These are phyloP conservation scores for Cheirogaleus major DNA, from an alignment of 2,797 vertebrate genomes.

Conservation along the genomic window DNA sequence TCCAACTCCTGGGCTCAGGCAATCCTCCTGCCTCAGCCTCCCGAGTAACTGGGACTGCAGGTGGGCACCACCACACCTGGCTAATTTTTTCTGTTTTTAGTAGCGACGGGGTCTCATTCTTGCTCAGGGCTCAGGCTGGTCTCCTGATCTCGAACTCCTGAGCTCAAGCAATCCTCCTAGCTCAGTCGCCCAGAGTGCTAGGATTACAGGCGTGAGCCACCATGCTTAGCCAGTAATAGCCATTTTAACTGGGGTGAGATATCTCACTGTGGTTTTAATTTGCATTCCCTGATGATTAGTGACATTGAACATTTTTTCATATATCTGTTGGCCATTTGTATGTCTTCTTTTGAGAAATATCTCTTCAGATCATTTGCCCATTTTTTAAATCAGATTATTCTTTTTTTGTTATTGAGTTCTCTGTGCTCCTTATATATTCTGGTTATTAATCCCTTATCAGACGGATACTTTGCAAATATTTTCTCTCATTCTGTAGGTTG, in stretches of 20 bases:
- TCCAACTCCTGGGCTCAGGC: too few relatives aligned
- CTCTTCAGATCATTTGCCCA: background rate
- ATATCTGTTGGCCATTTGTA: background rate
- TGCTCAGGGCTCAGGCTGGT: too few relatives aligned
- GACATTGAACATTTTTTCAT: background rate
- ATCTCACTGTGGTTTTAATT: background rate
- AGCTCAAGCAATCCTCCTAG: too few relatives aligned
- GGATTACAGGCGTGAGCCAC: too few relatives aligned
- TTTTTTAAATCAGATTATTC: background rate
- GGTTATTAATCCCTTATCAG: background rate
- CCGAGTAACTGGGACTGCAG: too few relatives aligned
- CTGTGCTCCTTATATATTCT: background rate
- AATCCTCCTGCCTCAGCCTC: too few relatives aligned
- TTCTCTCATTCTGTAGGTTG: background rate
- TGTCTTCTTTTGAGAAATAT: background rate
- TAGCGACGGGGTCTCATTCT: too few relatives aligned
- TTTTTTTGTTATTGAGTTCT: background rate
- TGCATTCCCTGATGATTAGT: background rate
- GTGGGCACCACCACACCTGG: too few relatives aligned
- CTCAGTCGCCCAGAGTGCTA: too few relatives aligned
- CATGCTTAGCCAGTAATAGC: too few relatives aligned
- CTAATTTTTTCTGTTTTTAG: too few relatives aligned
- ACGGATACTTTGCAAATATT: background rate
- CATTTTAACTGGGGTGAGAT: background rate
- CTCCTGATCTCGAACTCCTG: too few relatives aligned